Evolutionary conservation across 2,113 vertebrate genomes (phyloP), one percentile per base, ranked within the genome.

Genomic region (Acrocephalus kingi): DNA sequence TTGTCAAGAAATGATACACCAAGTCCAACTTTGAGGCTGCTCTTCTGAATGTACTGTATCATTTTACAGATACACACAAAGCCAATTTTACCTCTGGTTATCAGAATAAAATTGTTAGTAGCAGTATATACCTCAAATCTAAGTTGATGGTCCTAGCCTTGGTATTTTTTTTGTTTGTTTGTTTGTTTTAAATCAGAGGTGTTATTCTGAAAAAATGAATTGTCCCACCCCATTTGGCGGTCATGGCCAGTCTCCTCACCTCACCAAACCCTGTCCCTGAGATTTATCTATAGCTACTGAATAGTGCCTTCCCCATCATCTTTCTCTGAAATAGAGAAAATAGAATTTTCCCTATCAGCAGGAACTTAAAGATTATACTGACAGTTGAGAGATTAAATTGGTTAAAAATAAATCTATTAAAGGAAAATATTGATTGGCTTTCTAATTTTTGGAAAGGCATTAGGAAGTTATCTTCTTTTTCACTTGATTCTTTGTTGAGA

Each of bases 31-130:
- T 84, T 69, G 68, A 74, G 77, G 37, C 33, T 73, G 28, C 25
- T 89, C 61, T 31, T 79, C 37, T 0, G 0, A 54, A 63, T 0
- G 0, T 37, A 21, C 8, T 46, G 7, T 54, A 15, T 73, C 30
- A 45, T 80, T 74, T 18, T 54, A 66, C 21, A 69, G 46, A 35
- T 49, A 62, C 0, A 1, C 15, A 62, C 23, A 79, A 56, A 88
- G n/a, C 7, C 20, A 51, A 10, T 59, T 87, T 76, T 76, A 37
- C 7, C 24, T 82, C 13, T 27, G n/a, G 67, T 48, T 76, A n/a
- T 52, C 46, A 43, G 37, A 90, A 79, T 31, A 35, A 66, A 80
- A 63, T 71, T 51, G 2, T 20, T 64, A n/a, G 10, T 52, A 84
- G 39, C 37, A 59, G 21, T 41, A 49, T 37, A 7, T 63, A 45